Percentiles rank a stretch among this genome's conserved stretches.
phyloP scores from a whole-genome alignment of 2,797 vertebrate species.

The Nyctibius grandis region DNA sequence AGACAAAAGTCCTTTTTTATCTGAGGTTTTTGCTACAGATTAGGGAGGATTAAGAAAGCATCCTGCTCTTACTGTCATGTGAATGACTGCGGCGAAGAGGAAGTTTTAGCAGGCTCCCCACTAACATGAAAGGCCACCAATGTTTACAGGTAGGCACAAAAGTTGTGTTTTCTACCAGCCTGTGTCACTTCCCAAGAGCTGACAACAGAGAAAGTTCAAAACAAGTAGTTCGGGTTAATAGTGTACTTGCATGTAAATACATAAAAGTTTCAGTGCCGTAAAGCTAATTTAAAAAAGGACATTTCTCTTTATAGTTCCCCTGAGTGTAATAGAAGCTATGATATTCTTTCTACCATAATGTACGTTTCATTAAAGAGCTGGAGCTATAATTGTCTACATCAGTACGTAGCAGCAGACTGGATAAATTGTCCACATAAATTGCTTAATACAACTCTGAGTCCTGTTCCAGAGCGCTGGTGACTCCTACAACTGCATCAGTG shows the following conservation, averaged over 20 bases:
- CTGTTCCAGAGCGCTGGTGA: conserved; percentile 8
- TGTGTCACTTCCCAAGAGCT: background rate
- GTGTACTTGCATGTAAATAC: conserved; percentile 73
- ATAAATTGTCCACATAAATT: conserved; percentile 67
- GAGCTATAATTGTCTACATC: conserved; percentile 71
- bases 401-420: conserved; percentile 45
- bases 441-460: conserved; percentile 48
- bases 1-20: conserved; percentile 65
- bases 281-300: conserved; percentile 73
- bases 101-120: conserved; percentile 47
- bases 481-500: background rate
- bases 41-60: conserved; percentile 66
- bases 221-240: conserved; percentile 68
- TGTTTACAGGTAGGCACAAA: background rate
- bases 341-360: conserved; percentile 71
- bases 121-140: conserved; percentile 43
- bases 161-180: background rate
- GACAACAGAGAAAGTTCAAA: conserved; percentile 54
- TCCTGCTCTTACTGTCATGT: conserved; percentile 12
- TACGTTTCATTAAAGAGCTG: conserved; percentile 71
- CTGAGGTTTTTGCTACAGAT: conserved; percentile 66
- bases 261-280: conserved; percentile 67
- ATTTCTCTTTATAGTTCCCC: conserved; percentile 73
- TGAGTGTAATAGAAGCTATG: conserved; percentile 68
- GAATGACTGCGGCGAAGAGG: conserved; percentile 10